A percentile compares a stretch with the other conserved stretches of the same genome.
Conservation (phyloP, 2,888 invertebrate species). For the Drosophila putrida region DNA sequence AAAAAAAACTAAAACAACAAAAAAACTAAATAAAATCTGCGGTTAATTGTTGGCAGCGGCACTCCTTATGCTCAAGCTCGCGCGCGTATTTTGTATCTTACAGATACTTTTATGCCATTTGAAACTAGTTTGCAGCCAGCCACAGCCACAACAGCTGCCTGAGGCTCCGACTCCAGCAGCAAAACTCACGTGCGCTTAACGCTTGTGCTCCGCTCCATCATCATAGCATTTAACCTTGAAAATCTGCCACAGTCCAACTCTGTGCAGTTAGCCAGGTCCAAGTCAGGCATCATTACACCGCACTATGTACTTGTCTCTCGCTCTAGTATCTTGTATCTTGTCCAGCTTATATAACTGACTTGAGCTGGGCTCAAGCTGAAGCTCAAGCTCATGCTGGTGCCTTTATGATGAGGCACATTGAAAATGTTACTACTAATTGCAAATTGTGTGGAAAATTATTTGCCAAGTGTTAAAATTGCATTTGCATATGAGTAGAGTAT, state of each 20-base stretch:
- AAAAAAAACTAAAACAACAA: conserved; percentile 18
- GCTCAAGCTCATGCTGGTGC: conserved; percentile 51
- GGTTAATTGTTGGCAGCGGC: conserved; percentile 73
- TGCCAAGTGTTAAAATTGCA: conserved; percentile 68
- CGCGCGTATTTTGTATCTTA: conserved; percentile 61
- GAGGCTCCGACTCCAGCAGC: conserved; percentile 57
- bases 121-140: conserved; percentile 72
- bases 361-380: conserved; percentile 15
- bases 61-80: conserved; percentile 60
- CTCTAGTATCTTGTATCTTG: conserved; percentile 31
- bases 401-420: conserved; percentile 74
- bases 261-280: conserved; percentile 23
- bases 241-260: conserved; percentile 71
- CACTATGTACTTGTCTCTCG: conserved; percentile 4
- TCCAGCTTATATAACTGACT: conserved; percentile 21
- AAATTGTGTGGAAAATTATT: conserved; percentile 80
- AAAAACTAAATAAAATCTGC: conserved; percentile 45
- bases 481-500: conserved; percentile 57
- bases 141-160: conserved; percentile 55
- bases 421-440: conserved; percentile 74
- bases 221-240: conserved; percentile 78
- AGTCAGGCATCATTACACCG: conserved; percentile 60
- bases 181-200: conserved; percentile 70
- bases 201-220: conserved; percentile 47
- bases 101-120: conserved; percentile 77